Percentiles rank a stretch among this genome's conserved stretches.
phyloP scores from a whole-genome alignment of 2,113 vertebrate species.

The Campylorhamphus procurvoides region DNA sequence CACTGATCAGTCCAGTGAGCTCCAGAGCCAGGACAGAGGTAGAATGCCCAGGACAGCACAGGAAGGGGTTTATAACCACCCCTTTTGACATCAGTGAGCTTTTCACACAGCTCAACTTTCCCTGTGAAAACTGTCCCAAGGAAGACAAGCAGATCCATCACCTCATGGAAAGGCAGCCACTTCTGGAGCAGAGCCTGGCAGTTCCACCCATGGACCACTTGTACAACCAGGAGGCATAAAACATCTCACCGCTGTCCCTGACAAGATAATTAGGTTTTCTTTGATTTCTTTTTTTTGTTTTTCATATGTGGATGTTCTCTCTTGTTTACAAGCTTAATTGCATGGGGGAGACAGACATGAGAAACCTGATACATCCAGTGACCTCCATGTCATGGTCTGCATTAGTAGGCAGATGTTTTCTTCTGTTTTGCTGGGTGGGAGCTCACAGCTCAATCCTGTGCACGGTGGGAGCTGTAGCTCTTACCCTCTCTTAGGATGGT shows the following conservation, averaged over 20 bases:
- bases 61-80: neutral
- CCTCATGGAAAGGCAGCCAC: neutral
- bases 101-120: neutral
- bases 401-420: neutral
- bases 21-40: neutral
- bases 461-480: neutral
- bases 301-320: neutral
- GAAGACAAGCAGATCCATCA: neutral
- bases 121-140: neutral
- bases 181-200: neutral
- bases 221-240: neutral
- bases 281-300: neutral
- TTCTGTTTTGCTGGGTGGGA: neutral
- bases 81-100: neutral
- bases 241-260: neutral
- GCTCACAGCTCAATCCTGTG: neutral
- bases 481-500: neutral
- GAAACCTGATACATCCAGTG: neutral
- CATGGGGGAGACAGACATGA: neutral
- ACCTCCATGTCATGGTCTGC: neutral
- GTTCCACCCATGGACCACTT: neutral
- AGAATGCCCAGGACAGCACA: neutral
- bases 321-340: slow-evolving; percentile 2
- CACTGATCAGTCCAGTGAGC: neutral
- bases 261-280: slow-evolving; percentile 25